phyloP scores from a whole-genome alignment of 2,113 vertebrate genomes.

The Orthonyx spaldingii region DNA sequence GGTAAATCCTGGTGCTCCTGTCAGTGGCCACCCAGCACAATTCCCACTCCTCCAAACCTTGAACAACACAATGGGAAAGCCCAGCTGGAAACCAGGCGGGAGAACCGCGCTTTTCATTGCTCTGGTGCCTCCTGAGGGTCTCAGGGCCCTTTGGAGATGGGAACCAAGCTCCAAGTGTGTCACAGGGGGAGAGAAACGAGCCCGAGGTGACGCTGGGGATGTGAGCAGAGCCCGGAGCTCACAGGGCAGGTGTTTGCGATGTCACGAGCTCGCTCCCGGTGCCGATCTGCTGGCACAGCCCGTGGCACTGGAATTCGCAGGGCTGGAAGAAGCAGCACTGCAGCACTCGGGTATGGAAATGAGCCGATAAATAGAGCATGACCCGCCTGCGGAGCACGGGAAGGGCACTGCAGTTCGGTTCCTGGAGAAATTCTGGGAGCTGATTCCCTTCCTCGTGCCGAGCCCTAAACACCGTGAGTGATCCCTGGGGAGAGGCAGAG shows the following conservation, averaged over 20 bases:
- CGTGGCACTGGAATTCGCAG: not conserved
- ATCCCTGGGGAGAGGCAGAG: not conserved
- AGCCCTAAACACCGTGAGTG: rapidly evolving
- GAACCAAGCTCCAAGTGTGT: not conserved
- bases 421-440: not conserved
- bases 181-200: not conserved
- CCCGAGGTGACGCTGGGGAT: not conserved
- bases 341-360: not conserved
- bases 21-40: not conserved
- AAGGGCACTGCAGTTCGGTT: not conserved
- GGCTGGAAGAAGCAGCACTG: not conserved
- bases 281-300: not conserved
- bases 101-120: rapidly evolving
- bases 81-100: not conserved
- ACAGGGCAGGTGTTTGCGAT: not conserved
- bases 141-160: not conserved
- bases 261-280: not conserved
- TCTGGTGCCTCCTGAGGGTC: not conserved
- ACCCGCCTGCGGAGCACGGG: not conserved
- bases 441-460: not conserved
- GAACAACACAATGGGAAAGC: not conserved
- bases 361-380: not conserved
- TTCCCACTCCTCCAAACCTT: not conserved
- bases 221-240: not conserved
- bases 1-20: not conserved